These are phyloP conservation scores for Siderastrea siderea DNA, from an alignment of 92 coral and sea anemone genomes.

Conservation along the genomic window DNA sequence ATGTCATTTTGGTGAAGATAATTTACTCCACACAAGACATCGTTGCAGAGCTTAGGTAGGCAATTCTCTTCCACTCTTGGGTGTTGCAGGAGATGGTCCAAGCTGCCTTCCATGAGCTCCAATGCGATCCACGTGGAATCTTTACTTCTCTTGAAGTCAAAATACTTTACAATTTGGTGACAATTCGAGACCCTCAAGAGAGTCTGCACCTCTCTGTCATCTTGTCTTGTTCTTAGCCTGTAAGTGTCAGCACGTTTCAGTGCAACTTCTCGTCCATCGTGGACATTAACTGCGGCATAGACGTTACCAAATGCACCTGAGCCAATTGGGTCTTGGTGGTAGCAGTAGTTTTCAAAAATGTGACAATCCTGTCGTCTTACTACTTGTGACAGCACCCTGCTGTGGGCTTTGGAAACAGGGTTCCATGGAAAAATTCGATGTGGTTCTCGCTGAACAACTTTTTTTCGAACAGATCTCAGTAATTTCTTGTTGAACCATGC, in stretches of 20 bases:
- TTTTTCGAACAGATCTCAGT: neutral
- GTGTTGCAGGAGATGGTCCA: neutral
- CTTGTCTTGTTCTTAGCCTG: constrained; percentile 16
- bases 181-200: constrained; percentile 39
- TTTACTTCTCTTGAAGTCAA: neutral
- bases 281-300: constrained; percentile 30
- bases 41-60: constrained; percentile 26
- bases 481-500: neutral
- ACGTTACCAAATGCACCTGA: constrained; percentile 55
- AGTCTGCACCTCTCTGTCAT: constrained; percentile 35
- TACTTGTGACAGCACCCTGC: neutral
- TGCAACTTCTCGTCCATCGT: constrained; percentile 65
- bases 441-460: neutral
- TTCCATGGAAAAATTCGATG: constrained; percentile 17
- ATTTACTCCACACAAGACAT: constrained; percentile 24
- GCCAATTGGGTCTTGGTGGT: constrained; percentile 29
- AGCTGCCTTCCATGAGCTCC: constrained; percentile 59
- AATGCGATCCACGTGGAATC: constrained; percentile 25
- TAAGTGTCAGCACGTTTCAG: constrained; percentile 33
- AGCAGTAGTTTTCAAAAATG: neutral
- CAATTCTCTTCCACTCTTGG: too few relatives aligned
- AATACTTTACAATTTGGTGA: constrained; percentile 40
- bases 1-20: constrained; percentile 33
- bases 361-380: constrained; percentile 31
- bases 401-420: constrained; percentile 1